These are phyloP conservation scores for Pachliopta kotzebuea DNA, from an alignment of 2,888 invertebrate genomes.

Conservation along the genomic window DNA sequence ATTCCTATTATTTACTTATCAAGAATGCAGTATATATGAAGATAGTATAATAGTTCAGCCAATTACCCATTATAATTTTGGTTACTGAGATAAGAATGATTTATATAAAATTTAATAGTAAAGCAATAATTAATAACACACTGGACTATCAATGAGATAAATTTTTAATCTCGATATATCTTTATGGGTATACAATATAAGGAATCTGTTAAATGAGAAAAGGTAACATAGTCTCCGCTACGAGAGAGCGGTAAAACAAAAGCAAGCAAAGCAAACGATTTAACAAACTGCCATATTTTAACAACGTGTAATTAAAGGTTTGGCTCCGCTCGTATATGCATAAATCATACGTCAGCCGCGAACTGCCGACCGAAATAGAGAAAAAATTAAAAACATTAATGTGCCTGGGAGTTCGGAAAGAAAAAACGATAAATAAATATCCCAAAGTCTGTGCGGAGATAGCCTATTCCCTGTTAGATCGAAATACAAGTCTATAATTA, in stretches of 20 bases:
- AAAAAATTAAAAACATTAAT: slow-evolving; percentile 78
- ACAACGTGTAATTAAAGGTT: slow-evolving; percentile 81
- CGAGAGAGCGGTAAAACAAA: slow-evolving; percentile 75
- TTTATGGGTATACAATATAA: slow-evolving; percentile 43
- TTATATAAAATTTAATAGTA: not conserved
- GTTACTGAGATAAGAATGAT: too few relatives aligned
- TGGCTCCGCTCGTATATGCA: slow-evolving; percentile 77
- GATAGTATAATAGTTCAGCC: too few relatives aligned
- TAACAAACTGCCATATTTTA: slow-evolving; percentile 81
- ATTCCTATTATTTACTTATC: too few relatives aligned
- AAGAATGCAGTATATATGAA: too few relatives aligned
- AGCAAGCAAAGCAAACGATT: slow-evolving; percentile 69
- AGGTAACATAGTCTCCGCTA: slow-evolving; percentile 53
- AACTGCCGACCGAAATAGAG: slow-evolving; percentile 80
- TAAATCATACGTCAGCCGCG: slow-evolving; percentile 78
- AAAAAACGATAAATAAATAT: slow-evolving; percentile 46
- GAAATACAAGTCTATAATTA: slow-evolving; percentile 32
- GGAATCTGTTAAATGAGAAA: slow-evolving; percentile 47
- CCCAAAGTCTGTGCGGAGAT: slow-evolving; percentile 31
- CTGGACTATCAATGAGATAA: not conserved
- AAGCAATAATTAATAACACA: not conserved
- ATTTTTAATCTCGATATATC: slow-evolving; percentile 16
- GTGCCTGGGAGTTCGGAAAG: slow-evolving; percentile 55
- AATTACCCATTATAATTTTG: too few relatives aligned
- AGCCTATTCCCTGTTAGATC: slow-evolving; percentile 20